Evolutionary conservation across 2,888 invertebrate species (phyloP), one percentile per base, ranked within the genome.

Genomic region (Melitaea athalia): DNA sequence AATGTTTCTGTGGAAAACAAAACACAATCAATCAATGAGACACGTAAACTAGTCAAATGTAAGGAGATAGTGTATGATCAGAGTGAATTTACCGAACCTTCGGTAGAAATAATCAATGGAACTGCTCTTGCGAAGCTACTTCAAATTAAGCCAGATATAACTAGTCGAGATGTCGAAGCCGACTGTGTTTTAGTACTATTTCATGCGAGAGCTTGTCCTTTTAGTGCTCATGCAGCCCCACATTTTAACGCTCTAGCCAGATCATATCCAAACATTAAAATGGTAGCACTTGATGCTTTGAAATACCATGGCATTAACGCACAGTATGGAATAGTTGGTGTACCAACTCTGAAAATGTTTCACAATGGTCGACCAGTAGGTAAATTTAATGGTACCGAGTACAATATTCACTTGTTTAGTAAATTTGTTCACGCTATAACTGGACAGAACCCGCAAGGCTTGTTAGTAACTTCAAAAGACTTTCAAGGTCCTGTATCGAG

Each of bases 271-370:
- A 95, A 95, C 77, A 93, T 99, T 0, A 96, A 96, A 88, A 95
- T 98, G 85, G 96, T 98, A 11, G 99, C 97, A 3, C 95, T 99
- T 17, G 98, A 99, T 93, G 98, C 98, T 2, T 94, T 96, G 76
- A 95, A 95, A 81, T 95, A 96, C 79, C 95, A 96, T 81, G 95
- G 96, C 71, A 96, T 98, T 62, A 98, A 98, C 88, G 97, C 98
- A 0, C 97, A 98, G 77, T 98, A 97, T 86, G 98, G 98, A 11
- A 96, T 98, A 69, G 96, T 98, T 10, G 98, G 98, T 17, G 96
- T 98, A 50, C 98, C 98, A 8, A 97, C 98, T 4, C 83, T 98
- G 45, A 94, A 98, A 90, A 93, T 99, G 73, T 97, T 98, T 79
- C 98, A 98, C 79, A 98, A 98, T 85, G 98, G 98, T 0, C 94